Conservation (phyloP, 2,797 vertebrate species). For the Sternarchorhynchus goeldii region DNA sequence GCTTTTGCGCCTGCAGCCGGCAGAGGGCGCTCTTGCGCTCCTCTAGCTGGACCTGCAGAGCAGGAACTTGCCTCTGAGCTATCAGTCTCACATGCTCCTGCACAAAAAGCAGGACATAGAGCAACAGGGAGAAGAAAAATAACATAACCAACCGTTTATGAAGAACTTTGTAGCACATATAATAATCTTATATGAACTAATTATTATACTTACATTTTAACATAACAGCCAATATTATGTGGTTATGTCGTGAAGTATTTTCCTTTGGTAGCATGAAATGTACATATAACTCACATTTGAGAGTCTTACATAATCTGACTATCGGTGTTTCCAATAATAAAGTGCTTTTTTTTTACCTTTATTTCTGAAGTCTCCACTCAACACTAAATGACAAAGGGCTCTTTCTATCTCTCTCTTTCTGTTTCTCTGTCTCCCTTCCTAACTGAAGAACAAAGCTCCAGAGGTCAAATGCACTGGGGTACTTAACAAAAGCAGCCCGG, state of each 20-base stretch:
- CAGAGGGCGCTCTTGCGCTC: slow-evolving; percentile 88
- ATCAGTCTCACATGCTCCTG: slow-evolving; percentile 85
- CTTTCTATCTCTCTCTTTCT: slow-evolving; percentile 34
- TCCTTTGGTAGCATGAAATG: too few species aligned
- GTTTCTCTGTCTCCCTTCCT: slow-evolving; percentile 15
- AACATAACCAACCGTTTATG: too few species aligned
- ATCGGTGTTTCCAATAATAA: not conserved
- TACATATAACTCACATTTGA: not conserved
- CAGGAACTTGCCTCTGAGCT: slow-evolving; percentile 81
- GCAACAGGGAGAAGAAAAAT: too few species aligned
- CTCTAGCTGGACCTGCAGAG: slow-evolving; percentile 84
- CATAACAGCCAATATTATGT: too few species aligned
- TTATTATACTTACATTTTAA: too few species aligned
- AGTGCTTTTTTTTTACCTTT: not conserved
- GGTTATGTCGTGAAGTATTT: too few species aligned
- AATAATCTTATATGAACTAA: too few species aligned
- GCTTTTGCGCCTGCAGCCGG: slow-evolving; percentile 86
- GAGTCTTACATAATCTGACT: not conserved
- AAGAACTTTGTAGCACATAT: too few species aligned
- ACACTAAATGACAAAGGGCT: slow-evolving; percentile 18
- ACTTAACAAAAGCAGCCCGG: not conserved
- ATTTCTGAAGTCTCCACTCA: not conserved
- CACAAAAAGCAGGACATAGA: not conserved
- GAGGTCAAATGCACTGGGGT: not conserved
- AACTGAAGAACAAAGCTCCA: slow-evolving; percentile 9